phyloP scores from a whole-genome alignment of 2,113 vertebrate species.

The Calyptommatus sinebrachiatus region DNA sequence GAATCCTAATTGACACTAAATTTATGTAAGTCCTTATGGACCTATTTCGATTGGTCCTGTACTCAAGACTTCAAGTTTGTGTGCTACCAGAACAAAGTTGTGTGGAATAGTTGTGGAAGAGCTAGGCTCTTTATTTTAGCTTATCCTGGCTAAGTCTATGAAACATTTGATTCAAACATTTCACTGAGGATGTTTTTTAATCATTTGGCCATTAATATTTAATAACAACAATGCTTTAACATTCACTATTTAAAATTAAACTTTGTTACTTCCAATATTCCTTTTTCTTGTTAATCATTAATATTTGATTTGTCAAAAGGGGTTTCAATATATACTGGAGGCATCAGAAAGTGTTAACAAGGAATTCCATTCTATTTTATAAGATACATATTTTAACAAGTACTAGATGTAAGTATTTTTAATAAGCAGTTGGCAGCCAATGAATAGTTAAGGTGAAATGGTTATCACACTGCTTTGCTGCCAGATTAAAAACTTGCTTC shows the following conservation, averaged over 20 bases:
- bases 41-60: not conserved
- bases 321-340: constrained; percentile 35
- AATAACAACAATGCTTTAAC: constrained; percentile 58
- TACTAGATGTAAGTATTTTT: constrained; percentile 33
- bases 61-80: not conserved
- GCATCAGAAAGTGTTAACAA: constrained; percentile 50
- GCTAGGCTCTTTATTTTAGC: constrained; percentile 2
- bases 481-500: not conserved
- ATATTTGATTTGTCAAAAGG: constrained; percentile 64
- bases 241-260: constrained; percentile 63
- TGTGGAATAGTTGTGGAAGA: not conserved
- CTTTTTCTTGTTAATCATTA: constrained; percentile 61
- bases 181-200: constrained; percentile 41
- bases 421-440: not conserved
- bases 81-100: not conserved
- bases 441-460: constrained; percentile 2
- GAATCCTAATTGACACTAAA: no score
- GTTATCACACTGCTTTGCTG: not conserved
- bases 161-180: constrained; percentile 45
- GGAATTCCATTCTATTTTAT: constrained; percentile 30
- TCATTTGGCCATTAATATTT: constrained; percentile 67
- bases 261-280: constrained; percentile 51
- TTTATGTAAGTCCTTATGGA: no score
- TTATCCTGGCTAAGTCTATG: not conserved
- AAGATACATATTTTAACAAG: constrained; percentile 54